Evolutionary conservation across 2,797 vertebrate species (phyloP).

Genomic region (Echiichthys vipera): DNA sequence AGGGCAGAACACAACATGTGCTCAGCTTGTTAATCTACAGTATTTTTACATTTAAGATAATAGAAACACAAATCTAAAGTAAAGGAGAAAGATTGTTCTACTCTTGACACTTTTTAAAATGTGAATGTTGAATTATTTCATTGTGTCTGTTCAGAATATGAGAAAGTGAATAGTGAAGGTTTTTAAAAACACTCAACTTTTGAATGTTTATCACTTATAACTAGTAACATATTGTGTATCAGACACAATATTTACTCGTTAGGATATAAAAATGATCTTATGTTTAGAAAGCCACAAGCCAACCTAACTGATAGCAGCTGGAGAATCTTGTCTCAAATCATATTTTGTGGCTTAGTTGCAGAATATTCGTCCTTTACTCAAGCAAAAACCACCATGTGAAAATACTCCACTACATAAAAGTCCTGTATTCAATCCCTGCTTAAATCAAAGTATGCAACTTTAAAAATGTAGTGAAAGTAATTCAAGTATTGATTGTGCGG

Average conservation of each 20-base stretch:
- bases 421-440: no score
- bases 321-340: constrained; percentile 31
- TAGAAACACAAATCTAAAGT: neutral
- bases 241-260: constrained; percentile 64
- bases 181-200: constrained; percentile 24
- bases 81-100: neutral
- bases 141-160: neutral
- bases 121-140: neutral
- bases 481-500: no score
- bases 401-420: no score
- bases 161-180: constrained; percentile 19
- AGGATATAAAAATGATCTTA: constrained; percentile 48
- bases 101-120: neutral
- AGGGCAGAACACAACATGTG: constrained; percentile 45
- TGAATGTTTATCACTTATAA: constrained; percentile 50
- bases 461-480: no score
- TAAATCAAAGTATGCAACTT: no score
- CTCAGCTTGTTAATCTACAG: constrained; percentile 16
- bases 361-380: no score
- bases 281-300: constrained; percentile 43
- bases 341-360: constrained; percentile 28
- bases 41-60: constrained; percentile 9
- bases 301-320: constrained; percentile 61
- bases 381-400: constrained; percentile 1
- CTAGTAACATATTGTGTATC: constrained; percentile 50